A percentile compares a stretch with the other conserved stretches of the same genome.
Evolutionary conservation across 2,113 vertebrate species (phyloP).

Genomic region (Erythrolamprus reginae): DNA sequence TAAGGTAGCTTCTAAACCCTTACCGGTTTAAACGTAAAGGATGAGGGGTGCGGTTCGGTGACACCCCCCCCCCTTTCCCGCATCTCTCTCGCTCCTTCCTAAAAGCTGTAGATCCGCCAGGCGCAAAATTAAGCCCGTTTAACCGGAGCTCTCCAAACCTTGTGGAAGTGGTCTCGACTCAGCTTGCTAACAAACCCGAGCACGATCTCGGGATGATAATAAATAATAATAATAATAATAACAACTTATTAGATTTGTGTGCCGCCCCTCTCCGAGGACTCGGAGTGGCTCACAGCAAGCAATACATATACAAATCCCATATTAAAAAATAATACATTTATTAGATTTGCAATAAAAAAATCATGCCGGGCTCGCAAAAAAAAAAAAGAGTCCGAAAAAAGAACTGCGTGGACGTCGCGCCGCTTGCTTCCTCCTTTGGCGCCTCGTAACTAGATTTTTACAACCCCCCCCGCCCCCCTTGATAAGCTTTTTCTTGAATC

Average conservation of each 20-base stretch:
- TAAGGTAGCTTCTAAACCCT: background rate
- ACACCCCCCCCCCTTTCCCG: too few species aligned
- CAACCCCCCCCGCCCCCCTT: background rate
- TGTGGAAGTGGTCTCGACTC: background rate
- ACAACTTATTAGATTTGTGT: too few species aligned
- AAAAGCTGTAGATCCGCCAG: constrained; percentile 12
- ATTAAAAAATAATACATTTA: too few species aligned
- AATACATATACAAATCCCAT: too few species aligned
- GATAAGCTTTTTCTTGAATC: background rate
- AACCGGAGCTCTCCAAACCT: background rate
- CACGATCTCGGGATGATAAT: background rate
- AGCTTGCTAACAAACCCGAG: background rate
- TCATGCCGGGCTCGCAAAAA: background rate
- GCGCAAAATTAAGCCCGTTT: constrained; percentile 18
- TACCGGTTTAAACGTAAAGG: background rate
- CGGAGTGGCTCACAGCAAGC: too few species aligned
- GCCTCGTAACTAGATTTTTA: background rate
- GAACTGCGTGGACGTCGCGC: background rate
- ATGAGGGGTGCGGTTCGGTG: background rate
- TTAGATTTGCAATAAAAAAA: too few species aligned
- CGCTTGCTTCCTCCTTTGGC: background rate
- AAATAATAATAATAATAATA: too few species aligned
- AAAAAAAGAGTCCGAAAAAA: background rate
- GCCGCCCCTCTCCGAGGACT: too few species aligned
- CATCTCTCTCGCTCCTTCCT: background rate